phyloP scores from a whole-genome alignment of 1,140 invertebrate species.

The Amyelois transitella region DNA sequence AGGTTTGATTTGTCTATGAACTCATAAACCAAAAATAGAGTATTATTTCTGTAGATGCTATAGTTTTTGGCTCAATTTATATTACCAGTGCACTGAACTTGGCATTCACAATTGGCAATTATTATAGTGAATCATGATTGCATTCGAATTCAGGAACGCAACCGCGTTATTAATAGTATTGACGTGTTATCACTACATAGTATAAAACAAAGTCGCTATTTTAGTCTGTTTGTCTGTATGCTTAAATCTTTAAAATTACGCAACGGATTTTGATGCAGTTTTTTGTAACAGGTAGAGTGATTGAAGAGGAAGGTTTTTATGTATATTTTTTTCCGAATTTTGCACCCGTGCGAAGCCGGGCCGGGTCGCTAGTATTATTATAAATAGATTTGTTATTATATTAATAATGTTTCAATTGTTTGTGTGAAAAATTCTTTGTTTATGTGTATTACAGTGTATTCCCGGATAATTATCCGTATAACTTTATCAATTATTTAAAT shows the following conservation, averaged over 20 bases:
- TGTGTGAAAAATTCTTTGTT: background rate
- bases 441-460: background rate
- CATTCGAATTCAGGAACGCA: background rate
- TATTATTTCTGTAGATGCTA: background rate
- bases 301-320: too few relatives aligned
- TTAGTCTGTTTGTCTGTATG: too few relatives aligned
- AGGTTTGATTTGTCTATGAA: slow-evolving; percentile 23
- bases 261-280: too few relatives aligned
- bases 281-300: too few relatives aligned
- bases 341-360: too few relatives aligned
- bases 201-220: too few relatives aligned
- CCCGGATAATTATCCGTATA: background rate
- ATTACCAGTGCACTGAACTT: slow-evolving; percentile 28
- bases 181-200: too few relatives aligned
- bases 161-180: background rate
- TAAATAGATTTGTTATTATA: too few relatives aligned
- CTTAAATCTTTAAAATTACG: too few relatives aligned
- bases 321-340: too few relatives aligned
- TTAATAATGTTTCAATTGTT: too few relatives aligned
- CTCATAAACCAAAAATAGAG: slow-evolving; percentile 31
- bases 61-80: slow-evolving; percentile 1
- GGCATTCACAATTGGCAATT: slow-evolving; percentile 15
- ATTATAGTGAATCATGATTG: slow-evolving; percentile 14
- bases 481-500: background rate
- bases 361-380: too few relatives aligned